These are phyloP conservation scores for Chrysopilus asiliformis DNA, from an alignment of 2,888 invertebrate species.

Conservation along the genomic window DNA sequence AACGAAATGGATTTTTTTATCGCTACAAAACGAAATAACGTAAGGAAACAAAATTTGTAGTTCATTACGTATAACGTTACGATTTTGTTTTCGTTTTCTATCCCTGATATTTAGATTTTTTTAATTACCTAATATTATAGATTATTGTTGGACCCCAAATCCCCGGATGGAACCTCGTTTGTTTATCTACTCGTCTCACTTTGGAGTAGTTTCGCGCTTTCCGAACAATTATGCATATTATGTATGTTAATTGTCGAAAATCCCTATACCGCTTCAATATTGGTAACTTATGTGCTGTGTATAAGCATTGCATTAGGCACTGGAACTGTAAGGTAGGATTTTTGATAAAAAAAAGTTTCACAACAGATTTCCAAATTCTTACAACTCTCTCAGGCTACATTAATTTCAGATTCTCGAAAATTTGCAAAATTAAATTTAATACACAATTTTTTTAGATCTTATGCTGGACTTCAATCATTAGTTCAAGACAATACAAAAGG, in stretches of 20 bases:
- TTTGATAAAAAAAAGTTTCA: neutral
- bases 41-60: no score
- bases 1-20: no score
- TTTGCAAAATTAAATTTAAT: no score
- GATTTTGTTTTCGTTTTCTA: no score
- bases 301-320: slow-evolving; percentile 58
- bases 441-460: slow-evolving; percentile 41
- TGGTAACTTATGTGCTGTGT: slow-evolving; percentile 64
- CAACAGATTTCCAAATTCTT: neutral
- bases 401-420: no score
- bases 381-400: no score
- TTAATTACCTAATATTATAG: no score
- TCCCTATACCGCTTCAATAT: slow-evolving; percentile 60
- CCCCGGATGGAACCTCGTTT: slow-evolving; percentile 37
- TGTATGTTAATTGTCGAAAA: slow-evolving; percentile 69
- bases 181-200: slow-evolving; percentile 55
- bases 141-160: slow-evolving; percentile 28
- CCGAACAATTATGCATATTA: slow-evolving; percentile 74
- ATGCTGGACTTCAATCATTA: slow-evolving; percentile 69
- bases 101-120: no score
- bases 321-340: slow-evolving; percentile 56
- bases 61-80: no score
- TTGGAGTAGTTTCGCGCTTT: slow-evolving; percentile 74
- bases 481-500: slow-evolving; percentile 65
- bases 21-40: no score